These are phyloP conservation scores for Artemia sp. DNA, from an alignment of 2,888 invertebrate genomes.

Conservation along the genomic window DNA sequence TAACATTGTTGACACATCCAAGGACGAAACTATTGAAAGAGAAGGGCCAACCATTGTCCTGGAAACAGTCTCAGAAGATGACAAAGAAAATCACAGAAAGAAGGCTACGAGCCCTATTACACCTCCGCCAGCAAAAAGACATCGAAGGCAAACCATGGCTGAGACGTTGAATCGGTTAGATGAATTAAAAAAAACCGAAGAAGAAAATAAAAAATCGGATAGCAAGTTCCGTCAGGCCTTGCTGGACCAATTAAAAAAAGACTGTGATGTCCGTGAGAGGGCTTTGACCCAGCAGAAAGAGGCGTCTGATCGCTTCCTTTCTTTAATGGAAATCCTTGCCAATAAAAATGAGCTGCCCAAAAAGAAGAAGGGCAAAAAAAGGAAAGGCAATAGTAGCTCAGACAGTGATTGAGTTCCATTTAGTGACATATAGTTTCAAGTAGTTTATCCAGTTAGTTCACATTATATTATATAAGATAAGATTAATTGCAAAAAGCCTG, in stretches of 20 bases:
- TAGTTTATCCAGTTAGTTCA: too few relatives aligned
- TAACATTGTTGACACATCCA: too few relatives aligned
- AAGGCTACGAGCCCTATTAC: background rate
- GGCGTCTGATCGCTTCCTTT: constrained; percentile 4
- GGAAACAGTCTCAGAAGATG: background rate
- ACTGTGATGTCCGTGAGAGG: background rate
- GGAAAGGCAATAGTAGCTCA: too few relatives aligned
- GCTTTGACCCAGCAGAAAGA: background rate
- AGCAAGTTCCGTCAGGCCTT: background rate
- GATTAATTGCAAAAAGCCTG: too few relatives aligned
- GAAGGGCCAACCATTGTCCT: background rate
- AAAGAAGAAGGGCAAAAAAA: too few relatives aligned
- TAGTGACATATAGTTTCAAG: too few relatives aligned
- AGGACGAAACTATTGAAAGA: too few relatives aligned
- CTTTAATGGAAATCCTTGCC: background rate
- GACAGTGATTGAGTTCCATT: too few relatives aligned
- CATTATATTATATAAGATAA: too few relatives aligned
- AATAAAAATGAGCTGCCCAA: background rate
- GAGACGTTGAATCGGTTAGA: background rate
- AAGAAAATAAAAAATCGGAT: too few relatives aligned
- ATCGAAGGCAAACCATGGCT: background rate
- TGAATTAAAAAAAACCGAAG: background rate
- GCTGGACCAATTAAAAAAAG: background rate
- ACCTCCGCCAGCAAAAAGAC: background rate
- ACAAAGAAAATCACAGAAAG: background rate